Evolutionary conservation across 2,113 vertebrate genomes (phyloP).

Genomic region (Myocastor coypus): DNA sequence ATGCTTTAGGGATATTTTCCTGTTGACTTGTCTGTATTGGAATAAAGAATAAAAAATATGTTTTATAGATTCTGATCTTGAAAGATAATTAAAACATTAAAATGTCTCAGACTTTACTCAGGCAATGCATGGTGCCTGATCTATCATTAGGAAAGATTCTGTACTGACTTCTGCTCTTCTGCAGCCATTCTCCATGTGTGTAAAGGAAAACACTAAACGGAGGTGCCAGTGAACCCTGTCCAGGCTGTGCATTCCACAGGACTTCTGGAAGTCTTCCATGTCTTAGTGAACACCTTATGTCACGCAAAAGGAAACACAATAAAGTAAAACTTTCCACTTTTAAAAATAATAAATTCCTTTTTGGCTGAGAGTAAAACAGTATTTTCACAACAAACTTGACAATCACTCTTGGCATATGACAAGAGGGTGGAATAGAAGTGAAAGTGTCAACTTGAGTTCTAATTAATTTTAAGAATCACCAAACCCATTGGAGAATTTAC

Average conservation of each 20-base stretch:
- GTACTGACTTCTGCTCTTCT: accelerated
- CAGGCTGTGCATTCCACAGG: not conserved
- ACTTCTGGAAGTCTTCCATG: not conserved
- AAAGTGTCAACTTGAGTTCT: not conserved
- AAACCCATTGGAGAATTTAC: not conserved
- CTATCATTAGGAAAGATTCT: not conserved
- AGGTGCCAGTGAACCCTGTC: not conserved
- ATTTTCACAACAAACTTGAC: not conserved
- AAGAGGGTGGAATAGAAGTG: not conserved
- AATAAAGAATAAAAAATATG: not conserved
- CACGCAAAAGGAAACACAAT: not conserved
- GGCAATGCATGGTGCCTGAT: not conserved
- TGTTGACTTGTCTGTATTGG: not conserved
- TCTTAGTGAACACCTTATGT: accelerated
- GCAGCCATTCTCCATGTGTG: no score
- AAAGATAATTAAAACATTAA: not conserved
- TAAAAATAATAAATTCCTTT: not conserved
- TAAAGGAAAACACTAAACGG: not conserved
- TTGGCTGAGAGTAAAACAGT: not conserved
- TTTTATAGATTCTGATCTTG: not conserved
- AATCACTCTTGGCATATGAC: no score
- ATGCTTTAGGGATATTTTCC: not conserved
- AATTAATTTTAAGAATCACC: not conserved
- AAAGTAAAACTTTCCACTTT: not conserved
- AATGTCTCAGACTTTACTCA: not conserved